Evolutionary conservation across 2,797 vertebrate species (phyloP).

Genomic region (Sebastes glaucus): DNA sequence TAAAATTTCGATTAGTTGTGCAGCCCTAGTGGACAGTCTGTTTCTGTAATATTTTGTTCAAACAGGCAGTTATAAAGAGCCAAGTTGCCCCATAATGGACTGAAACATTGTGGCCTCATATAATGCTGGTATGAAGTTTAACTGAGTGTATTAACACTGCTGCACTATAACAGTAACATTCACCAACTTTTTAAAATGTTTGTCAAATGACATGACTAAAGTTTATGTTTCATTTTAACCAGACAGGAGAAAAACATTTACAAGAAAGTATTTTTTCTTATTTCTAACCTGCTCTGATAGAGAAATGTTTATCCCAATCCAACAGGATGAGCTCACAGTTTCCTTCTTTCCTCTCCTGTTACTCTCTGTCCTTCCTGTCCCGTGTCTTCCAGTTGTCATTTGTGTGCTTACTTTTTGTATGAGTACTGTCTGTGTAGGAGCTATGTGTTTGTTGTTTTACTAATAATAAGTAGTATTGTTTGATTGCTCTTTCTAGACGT

Average conservation of each 20-base stretch:
- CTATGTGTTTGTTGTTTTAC: not conserved
- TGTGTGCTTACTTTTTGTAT: not conserved
- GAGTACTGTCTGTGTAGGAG: not conserved
- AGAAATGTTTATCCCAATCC: not conserved
- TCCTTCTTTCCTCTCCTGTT: slow-evolving; percentile 2
- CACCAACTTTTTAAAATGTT: not conserved
- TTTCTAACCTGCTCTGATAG: not conserved
- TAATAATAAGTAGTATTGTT: too few relatives aligned
- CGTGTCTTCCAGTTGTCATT: not conserved
- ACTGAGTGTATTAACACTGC: not conserved
- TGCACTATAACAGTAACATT: not conserved
- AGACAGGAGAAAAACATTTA: not conserved
- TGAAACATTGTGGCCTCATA: not conserved
- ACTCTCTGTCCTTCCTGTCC: not conserved
- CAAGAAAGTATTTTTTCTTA: not conserved
- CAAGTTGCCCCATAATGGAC: not conserved
- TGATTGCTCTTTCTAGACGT: too few relatives aligned
- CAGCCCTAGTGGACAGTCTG: too few relatives aligned
- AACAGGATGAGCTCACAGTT: not conserved
- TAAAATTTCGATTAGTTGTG: too few relatives aligned
- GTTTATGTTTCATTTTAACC: not conserved
- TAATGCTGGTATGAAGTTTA: not conserved
- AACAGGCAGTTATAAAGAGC: not conserved
- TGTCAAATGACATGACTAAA: not conserved
- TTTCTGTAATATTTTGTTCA: not conserved